These are phyloP conservation scores for Lycodopsis pacificus DNA, from an alignment of 2,797 vertebrate species.

Conservation along the genomic window DNA sequence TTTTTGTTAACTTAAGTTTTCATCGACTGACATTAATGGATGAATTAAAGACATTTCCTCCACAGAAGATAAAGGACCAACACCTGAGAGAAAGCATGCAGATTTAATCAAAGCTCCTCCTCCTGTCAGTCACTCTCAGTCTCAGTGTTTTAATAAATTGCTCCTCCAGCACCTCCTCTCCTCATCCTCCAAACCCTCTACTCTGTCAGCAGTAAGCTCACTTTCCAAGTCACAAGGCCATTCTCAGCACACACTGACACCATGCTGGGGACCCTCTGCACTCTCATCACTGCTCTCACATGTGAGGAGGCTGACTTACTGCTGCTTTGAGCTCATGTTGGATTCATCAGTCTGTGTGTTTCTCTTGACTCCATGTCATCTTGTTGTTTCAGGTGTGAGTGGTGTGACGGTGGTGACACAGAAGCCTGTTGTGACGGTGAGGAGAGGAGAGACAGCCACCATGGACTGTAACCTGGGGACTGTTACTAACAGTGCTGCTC, in stretches of 20 bases:
- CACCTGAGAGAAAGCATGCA: not conserved
- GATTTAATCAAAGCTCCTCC: conserved; percentile 14
- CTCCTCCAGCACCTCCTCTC: conserved; percentile 43
- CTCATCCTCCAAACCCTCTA: conserved; percentile 45
- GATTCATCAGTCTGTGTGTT: too few relatives aligned
- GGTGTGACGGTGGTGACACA: conserved; percentile 69
- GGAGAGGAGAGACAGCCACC: conserved; percentile 58
- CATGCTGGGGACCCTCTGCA: too few relatives aligned
- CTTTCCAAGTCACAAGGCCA: conserved; percentile 33
- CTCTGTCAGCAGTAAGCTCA: conserved; percentile 53
- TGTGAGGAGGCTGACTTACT: too few relatives aligned
- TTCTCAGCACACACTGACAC: not conserved
- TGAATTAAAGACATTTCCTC: not conserved
- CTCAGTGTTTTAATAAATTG: conserved; percentile 40
- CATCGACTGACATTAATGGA: not conserved
- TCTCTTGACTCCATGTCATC: too few relatives aligned
- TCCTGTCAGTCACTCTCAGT: conserved; percentile 11
- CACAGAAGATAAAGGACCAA: not conserved
- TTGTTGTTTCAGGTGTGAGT: too few relatives aligned
- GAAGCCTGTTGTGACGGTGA: conserved; percentile 61
- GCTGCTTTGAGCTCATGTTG: too few relatives aligned
- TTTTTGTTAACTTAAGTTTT: not conserved
- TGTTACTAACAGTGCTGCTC: rapidly evolving
- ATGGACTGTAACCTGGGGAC: conserved; percentile 71
- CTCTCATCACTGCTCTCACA: too few relatives aligned